phyloP scores from a whole-genome alignment of 37 sponge, comb jelly and placozoan genomes.

The Ephydatia muelleri region DNA sequence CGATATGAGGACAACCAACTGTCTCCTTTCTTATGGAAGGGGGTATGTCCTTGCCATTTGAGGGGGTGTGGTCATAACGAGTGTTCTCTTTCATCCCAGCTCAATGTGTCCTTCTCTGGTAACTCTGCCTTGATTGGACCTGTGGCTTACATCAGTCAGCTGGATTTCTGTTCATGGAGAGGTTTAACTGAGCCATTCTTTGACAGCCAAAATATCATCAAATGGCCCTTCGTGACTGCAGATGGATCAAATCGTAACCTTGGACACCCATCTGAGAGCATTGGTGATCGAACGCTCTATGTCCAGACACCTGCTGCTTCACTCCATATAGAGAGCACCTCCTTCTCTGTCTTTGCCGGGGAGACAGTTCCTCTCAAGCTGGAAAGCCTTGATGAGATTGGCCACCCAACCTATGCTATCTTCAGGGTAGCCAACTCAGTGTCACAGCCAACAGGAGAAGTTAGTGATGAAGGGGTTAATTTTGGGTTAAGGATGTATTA shows the following conservation, averaged over 20 bases:
- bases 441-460: too few relatives aligned
- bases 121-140: slow-evolving; percentile 18
- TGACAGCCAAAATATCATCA: slow-evolving; percentile 4
- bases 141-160: background rate
- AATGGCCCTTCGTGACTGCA: slow-evolving; percentile 20
- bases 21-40: slow-evolving; percentile 37
- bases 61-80: background rate
- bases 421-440: background rate
- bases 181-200: background rate
- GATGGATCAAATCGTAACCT: background rate
- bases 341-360: slow-evolving; percentile 15
- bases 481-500: too few relatives aligned
- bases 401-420: background rate
- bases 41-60: background rate
- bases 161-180: slow-evolving; percentile 17
- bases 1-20: slow-evolving; percentile 10
- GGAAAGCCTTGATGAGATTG: slow-evolving; percentile 7
- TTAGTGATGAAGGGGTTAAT: too few relatives aligned
- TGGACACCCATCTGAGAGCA: background rate
- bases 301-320: slow-evolving; percentile 9
- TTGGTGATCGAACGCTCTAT: background rate
- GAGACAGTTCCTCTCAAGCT: slow-evolving; percentile 3
- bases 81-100: slow-evolving; percentile 3
- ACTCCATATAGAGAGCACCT: background rate
- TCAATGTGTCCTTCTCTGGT: slow-evolving; percentile 22